These are phyloP conservation scores for Leucophenga montana DNA, from an alignment of 2,888 invertebrate species.

Conservation along the genomic window DNA sequence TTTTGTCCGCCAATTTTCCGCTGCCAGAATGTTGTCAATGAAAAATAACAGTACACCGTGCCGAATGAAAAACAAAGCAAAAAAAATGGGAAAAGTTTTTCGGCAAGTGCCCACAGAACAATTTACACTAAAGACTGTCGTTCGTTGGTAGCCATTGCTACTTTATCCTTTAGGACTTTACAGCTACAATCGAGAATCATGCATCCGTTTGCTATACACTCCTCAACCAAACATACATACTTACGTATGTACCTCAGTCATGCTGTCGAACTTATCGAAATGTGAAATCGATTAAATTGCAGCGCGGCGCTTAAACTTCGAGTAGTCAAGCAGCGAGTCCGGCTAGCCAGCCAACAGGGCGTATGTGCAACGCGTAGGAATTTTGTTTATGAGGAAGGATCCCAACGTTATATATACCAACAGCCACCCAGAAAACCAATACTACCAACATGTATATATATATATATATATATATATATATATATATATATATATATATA, in stretches of 20 bases:
- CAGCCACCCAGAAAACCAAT: not conserved
- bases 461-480: too few species aligned
- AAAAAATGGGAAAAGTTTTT: not conserved
- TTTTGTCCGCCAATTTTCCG: not conserved
- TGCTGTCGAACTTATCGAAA: constrained; percentile 46
- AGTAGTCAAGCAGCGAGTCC: not conserved
- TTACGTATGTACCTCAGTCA: constrained; percentile 6
- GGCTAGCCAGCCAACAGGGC: not conserved
- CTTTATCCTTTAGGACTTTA: too few species aligned
- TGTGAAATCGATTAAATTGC: constrained; percentile 54
- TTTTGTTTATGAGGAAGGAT: constrained; percentile 2
- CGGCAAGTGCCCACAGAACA: not conserved
- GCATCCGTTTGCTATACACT: too few species aligned
- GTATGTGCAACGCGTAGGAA: too few species aligned
- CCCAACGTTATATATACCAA: too few species aligned
- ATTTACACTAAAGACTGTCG: constrained; percentile 12
- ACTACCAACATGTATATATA: too few species aligned
- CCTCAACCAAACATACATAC: not conserved
- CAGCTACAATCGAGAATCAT: too few species aligned
- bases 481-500: too few species aligned
- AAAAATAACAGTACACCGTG: too few species aligned
- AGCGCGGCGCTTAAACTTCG: constrained; percentile 14
- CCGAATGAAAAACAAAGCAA: too few species aligned
- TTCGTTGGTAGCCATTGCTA: too few species aligned
- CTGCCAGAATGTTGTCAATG: too few species aligned